A percentile compares a stretch with the other conserved stretches of the same genome.
These are phyloP conservation scores for Xerus rutilus DNA, from an alignment of 2,797 vertebrate species.

Conservation along the genomic window DNA sequence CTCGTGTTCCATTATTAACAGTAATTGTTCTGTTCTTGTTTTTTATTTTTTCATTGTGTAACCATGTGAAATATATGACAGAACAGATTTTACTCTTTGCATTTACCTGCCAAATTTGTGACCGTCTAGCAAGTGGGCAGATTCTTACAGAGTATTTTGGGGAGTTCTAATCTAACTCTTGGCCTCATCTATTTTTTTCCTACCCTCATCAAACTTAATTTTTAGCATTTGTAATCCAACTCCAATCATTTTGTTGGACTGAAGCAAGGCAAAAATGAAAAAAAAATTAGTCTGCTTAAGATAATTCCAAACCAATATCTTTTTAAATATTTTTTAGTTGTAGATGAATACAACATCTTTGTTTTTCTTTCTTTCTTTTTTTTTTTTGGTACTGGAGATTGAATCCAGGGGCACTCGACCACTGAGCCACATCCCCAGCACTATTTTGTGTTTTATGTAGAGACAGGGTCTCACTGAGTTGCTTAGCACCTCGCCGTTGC, in stretches of 20 bases:
- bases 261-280: constrained; percentile 26
- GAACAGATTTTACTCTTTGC: not conserved
- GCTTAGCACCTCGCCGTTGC: too few species aligned
- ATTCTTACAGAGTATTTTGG: not conserved
- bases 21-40: constrained; percentile 39
- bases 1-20: constrained; percentile 46
- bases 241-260: not conserved
- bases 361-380: too few species aligned
- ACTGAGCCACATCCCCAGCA: too few species aligned
- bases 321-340: not conserved
- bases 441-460: too few species aligned
- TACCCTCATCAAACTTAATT: constrained; percentile 36
- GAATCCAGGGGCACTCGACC: too few species aligned
- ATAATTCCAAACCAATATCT: constrained; percentile 31
- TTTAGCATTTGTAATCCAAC: constrained; percentile 13
- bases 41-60: not conserved
- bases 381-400: too few species aligned
- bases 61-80: not conserved
- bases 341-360: too few species aligned
- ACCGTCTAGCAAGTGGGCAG: not conserved
- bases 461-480: too few species aligned
- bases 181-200: constrained; percentile 5
- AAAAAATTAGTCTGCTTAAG: not conserved
- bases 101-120: constrained; percentile 15
- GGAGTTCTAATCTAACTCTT: constrained; percentile 16